A percentile compares a stretch with the other conserved stretches of the same genome.
phyloP scores from a whole-genome alignment of 2,888 invertebrate species.

The Apodemia duryi region DNA sequence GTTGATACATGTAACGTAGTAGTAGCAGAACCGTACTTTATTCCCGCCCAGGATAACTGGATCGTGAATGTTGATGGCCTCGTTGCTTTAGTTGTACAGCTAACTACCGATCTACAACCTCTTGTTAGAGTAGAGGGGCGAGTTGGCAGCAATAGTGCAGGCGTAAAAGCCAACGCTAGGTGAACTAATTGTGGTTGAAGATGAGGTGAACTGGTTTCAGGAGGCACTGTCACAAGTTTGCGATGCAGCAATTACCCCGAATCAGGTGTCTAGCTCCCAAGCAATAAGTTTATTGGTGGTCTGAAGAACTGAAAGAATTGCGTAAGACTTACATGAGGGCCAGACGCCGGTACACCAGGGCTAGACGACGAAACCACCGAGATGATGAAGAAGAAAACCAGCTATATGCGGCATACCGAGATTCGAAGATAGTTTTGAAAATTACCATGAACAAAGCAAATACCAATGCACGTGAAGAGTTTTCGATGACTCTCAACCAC shows the following conservation, averaged over 20 bases:
- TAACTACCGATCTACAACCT: not conserved
- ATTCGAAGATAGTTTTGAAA: not conserved
- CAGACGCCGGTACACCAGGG: not conserved
- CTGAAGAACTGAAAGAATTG: not conserved
- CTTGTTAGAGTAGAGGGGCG: not conserved
- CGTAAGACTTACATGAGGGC: not conserved
- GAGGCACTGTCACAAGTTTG: not conserved
- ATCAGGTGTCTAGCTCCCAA: not conserved
- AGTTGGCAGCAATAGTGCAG: not conserved
- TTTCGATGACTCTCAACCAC: not conserved
- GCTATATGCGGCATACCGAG: not conserved
- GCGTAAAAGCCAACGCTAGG: not conserved
- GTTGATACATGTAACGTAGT: not conserved
- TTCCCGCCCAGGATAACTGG: not conserved
- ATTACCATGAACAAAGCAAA: not conserved
- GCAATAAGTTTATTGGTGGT: not conserved
- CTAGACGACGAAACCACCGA: not conserved
- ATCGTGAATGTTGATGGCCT: not conserved
- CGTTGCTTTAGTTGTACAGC: not conserved
- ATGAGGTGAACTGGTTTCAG: not conserved
- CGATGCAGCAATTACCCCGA: not conserved
- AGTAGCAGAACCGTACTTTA: not conserved
- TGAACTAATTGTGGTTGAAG: not conserved
- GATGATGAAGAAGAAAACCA: not conserved
- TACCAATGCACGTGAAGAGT: not conserved